phyloP scores from a whole-genome alignment of 1,140 invertebrate species.

The Lepidurus packardi region DNA sequence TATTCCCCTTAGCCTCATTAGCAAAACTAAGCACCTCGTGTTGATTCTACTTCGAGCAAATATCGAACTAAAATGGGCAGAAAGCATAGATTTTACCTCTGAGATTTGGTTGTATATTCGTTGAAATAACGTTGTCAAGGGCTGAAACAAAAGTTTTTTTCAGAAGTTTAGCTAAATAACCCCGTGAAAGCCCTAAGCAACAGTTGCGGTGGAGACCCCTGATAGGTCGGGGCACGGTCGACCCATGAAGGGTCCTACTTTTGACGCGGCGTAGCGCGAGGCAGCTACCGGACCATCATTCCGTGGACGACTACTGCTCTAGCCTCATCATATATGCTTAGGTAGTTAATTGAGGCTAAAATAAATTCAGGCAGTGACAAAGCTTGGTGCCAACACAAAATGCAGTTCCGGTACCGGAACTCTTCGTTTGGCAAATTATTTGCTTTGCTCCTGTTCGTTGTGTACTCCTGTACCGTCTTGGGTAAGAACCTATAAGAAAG shows the following conservation, averaged over 20 bases:
- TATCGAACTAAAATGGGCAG: background rate
- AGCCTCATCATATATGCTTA: background rate
- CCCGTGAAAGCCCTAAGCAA: background rate
- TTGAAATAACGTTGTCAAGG: background rate
- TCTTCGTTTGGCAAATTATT: background rate
- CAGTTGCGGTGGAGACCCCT: conserved; percentile 12
- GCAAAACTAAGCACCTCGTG: background rate
- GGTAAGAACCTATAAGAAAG: background rate
- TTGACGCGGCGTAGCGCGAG: background rate
- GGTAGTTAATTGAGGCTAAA: background rate
- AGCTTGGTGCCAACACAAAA: background rate
- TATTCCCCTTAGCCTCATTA: background rate
- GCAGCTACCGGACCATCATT: conserved; percentile 1
- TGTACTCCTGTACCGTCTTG: background rate
- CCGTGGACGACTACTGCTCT: conserved; percentile 12
- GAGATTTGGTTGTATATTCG: background rate
- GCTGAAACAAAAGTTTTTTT: background rate
- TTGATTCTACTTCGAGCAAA: background rate
- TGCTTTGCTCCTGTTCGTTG: background rate
- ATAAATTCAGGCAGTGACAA: background rate
- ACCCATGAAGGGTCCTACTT: background rate
- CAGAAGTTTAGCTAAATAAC: background rate
- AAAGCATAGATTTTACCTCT: background rate
- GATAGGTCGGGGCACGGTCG: background rate
- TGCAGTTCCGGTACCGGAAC: background rate